These are phyloP conservation scores for Ceramica pisi DNA, from an alignment of 2,888 invertebrate species.

Conservation along the genomic window DNA sequence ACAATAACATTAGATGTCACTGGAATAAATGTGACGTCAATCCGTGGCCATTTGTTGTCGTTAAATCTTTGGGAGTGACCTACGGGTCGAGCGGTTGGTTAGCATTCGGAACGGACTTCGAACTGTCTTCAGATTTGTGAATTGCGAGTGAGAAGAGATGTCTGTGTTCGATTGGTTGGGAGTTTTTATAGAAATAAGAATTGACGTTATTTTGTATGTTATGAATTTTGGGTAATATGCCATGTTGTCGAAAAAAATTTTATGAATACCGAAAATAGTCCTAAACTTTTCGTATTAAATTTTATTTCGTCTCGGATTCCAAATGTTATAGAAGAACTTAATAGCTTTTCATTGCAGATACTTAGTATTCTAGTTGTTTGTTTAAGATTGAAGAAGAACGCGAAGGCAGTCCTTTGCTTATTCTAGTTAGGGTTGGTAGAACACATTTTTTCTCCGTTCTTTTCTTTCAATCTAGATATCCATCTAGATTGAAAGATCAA, in stretches of 20 bases:
- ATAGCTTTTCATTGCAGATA: no score
- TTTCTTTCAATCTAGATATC: not conserved
- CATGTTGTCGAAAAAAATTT: no score
- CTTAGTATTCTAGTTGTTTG: not conserved
- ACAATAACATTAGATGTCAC: conserved; percentile 84
- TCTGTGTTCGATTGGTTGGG: not conserved
- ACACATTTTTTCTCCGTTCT: not conserved
- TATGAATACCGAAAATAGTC: no score
- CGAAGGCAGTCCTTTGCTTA: not conserved
- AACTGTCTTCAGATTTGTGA: conserved; percentile 27
- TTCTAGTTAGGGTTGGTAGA: not conserved
- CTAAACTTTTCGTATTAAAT: no score
- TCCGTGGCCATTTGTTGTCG: conserved; percentile 86
- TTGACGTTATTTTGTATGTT: not conserved
- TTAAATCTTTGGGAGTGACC: conserved; percentile 75
- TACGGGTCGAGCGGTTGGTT: conserved; percentile 58
- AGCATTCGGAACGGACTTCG: conserved; percentile 7
- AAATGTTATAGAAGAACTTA: no score
- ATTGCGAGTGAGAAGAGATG: not conserved
- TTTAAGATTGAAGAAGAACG: not conserved
- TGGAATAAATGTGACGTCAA: conserved; percentile 88
- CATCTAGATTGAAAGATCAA: no score
- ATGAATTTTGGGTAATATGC: not conserved
- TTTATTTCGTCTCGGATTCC: no score
- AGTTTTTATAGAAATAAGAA: not conserved